Conservation (phyloP, 2,888 invertebrate genomes). For the Phengaris arion region DNA sequence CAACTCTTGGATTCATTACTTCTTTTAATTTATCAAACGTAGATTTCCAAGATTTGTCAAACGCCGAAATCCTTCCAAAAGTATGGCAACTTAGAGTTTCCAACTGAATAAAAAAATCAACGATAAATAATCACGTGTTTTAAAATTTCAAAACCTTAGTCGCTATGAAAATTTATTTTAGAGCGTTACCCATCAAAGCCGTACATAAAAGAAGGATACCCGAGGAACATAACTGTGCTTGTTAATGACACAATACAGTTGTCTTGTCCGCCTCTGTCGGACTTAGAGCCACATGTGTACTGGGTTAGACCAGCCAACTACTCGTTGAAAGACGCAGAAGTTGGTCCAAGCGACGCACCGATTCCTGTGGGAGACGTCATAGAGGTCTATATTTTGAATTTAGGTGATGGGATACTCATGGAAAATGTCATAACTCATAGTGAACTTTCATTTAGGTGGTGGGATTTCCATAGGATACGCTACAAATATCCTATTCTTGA, state of each 20-base stretch:
- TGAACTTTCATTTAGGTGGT: constrained; percentile 48
- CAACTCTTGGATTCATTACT: not conserved
- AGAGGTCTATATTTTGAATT: constrained; percentile 62
- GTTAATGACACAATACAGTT: constrained; percentile 85
- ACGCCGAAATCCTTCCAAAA: no score
- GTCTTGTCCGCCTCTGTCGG: constrained; percentile 89
- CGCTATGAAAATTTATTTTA: constrained; percentile 53
- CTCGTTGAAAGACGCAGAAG: constrained; percentile 60
- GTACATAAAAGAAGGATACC: constrained; percentile 89
- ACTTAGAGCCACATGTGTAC: constrained; percentile 88
- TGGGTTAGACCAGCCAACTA: constrained; percentile 84
- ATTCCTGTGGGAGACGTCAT: constrained; percentile 58
- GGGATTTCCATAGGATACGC: constrained; percentile 33
- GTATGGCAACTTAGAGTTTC: no score
- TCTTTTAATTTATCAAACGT: not conserved
- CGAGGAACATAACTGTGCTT: constrained; percentile 88
- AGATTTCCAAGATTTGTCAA: not conserved
- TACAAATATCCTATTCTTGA: not conserved
- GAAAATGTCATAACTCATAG: not conserved
- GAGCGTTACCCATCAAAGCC: constrained; percentile 92
- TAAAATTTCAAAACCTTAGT: not conserved
- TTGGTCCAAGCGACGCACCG: constrained; percentile 66
- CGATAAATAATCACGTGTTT: not conserved
- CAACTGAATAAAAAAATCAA: no score
- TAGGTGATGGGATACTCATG: constrained; percentile 52